Evolutionary conservation across 2,888 invertebrate species (phyloP).

Genomic region (Drosophila limbata): DNA sequence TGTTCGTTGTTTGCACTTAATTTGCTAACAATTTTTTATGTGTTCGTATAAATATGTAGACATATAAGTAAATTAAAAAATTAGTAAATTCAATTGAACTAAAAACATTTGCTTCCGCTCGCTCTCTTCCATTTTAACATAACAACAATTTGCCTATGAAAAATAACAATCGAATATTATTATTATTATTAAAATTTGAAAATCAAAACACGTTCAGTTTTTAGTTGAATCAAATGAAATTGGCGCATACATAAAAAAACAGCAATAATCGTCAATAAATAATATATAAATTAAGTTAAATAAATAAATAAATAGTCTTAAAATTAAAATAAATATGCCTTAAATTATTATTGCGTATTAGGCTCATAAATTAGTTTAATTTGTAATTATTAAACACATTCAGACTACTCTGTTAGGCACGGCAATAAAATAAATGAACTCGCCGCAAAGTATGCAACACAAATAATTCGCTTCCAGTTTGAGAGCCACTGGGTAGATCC

Average conservation of each 20-base stretch:
- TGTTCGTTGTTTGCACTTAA: constrained; percentile 56
- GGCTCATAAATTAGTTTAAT: constrained; percentile 49
- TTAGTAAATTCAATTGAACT: constrained; percentile 82
- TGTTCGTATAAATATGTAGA: constrained; percentile 35
- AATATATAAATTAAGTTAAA: constrained; percentile 42
- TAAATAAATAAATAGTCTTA: constrained; percentile 77
- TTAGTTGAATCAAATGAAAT: constrained; percentile 76
- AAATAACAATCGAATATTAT: constrained; percentile 67
- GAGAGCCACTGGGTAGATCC: constrained; percentile 17
- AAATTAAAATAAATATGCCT: constrained; percentile 68
- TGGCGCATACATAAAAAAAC: constrained; percentile 34
- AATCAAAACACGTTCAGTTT: constrained; percentile 54
- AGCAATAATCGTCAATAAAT: constrained; percentile 49
- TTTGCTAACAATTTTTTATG: constrained; percentile 54
- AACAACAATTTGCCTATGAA: constrained; percentile 81
- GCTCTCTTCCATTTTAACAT: constrained; percentile 61
- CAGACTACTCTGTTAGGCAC: constrained; percentile 72
- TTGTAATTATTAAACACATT: constrained; percentile 60
- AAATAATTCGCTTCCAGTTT: constrained; percentile 34
- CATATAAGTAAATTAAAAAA: constrained; percentile 67
- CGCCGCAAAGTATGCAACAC: constrained; percentile 50
- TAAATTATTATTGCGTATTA: constrained; percentile 56
- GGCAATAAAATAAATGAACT: not conserved
- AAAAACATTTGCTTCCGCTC: constrained; percentile 74
- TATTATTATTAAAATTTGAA: constrained; percentile 28